A percentile compares a stretch with the other conserved stretches of the same genome.
Conservation (phyloP, 1,140 invertebrate genomes). For the Drosophila bocki region DNA sequence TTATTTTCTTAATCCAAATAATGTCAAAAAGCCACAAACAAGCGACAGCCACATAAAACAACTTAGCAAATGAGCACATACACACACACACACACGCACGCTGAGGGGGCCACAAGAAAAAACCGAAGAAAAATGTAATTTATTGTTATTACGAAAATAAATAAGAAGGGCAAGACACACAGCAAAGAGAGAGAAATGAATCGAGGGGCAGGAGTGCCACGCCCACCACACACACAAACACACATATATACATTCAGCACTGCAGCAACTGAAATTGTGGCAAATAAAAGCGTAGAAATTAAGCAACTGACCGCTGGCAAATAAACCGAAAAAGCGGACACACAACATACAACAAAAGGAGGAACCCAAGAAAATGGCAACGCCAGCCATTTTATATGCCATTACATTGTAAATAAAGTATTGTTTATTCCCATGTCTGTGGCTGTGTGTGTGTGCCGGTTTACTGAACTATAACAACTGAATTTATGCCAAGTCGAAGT, state of each 20-base stretch:
- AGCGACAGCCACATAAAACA: constrained; percentile 81
- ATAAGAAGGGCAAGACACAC: constrained; percentile 66
- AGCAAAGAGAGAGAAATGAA: constrained; percentile 19
- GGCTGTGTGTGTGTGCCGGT: constrained; percentile 13
- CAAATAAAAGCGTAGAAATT: constrained; percentile 80
- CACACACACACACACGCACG: constrained; percentile 20
- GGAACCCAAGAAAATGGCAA: constrained; percentile 45
- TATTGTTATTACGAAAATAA: constrained; percentile 83
- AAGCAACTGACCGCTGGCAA: constrained; percentile 78
- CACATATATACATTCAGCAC: constrained; percentile 10
- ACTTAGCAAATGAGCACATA: constrained; percentile 76
- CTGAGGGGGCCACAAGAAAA: constrained; percentile 29
- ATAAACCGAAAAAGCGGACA: constrained; percentile 49
- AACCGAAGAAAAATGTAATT: constrained; percentile 79
- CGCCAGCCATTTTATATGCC: constrained; percentile 77
- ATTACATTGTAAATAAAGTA: constrained; percentile 83
- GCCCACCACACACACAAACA: constrained; percentile 32
- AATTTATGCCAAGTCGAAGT: constrained; percentile 54
- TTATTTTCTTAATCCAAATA: constrained; percentile 82
- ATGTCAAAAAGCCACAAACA: constrained; percentile 83
- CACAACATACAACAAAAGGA: constrained; percentile 18
- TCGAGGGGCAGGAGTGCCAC: constrained; percentile 40
- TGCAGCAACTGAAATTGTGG: constrained; percentile 68
- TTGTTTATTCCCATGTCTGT: constrained; percentile 63
- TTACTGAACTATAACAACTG: constrained; percentile 52